Percentiles rank a stretch among this genome's conserved stretches.
These are phyloP conservation scores for Phalloptychus januarius DNA, from an alignment of 2,797 vertebrate genomes.

Conservation along the genomic window DNA sequence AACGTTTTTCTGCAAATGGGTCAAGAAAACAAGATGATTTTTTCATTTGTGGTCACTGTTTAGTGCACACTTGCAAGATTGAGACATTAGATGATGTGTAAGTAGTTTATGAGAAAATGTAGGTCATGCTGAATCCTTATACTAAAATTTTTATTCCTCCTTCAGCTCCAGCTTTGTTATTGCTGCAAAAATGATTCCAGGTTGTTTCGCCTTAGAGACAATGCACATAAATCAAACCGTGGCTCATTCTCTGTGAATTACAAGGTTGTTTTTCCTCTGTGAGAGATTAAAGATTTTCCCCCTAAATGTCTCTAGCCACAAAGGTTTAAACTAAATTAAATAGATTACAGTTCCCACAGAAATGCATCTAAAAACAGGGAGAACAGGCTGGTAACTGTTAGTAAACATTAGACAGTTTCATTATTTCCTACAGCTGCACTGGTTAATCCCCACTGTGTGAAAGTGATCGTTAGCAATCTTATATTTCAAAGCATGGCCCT, in stretches of 20 bases:
- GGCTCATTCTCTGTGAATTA: conserved; percentile 31
- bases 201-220: conserved; percentile 12
- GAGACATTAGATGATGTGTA: neutral
- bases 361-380: neutral
- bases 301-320: conserved; percentile 13
- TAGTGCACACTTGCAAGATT: neutral
- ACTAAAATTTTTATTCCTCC: conserved; percentile 18
- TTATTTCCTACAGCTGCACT: conserved; percentile 21
- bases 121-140: conserved; percentile 20
- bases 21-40: neutral
- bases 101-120: conserved; percentile 29
- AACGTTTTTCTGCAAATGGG: neutral
- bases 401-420: conserved; percentile 1
- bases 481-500: conserved; percentile 7
- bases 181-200: conserved; percentile 20
- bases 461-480: neutral
- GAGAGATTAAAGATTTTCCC: conserved; percentile 18
- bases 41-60: neutral
- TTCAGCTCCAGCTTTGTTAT: conserved; percentile 24
- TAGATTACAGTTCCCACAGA: neutral
- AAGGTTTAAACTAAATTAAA: neutral
- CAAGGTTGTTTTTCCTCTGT: conserved; percentile 33
- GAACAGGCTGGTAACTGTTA: neutral
- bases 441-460: conserved; percentile 10
- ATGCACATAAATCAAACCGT: conserved; percentile 23